A percentile compares a stretch with the other conserved stretches of the same genome.
Conservation (phyloP, 2,797 vertebrate species). For the Crax fasciolata region DNA sequence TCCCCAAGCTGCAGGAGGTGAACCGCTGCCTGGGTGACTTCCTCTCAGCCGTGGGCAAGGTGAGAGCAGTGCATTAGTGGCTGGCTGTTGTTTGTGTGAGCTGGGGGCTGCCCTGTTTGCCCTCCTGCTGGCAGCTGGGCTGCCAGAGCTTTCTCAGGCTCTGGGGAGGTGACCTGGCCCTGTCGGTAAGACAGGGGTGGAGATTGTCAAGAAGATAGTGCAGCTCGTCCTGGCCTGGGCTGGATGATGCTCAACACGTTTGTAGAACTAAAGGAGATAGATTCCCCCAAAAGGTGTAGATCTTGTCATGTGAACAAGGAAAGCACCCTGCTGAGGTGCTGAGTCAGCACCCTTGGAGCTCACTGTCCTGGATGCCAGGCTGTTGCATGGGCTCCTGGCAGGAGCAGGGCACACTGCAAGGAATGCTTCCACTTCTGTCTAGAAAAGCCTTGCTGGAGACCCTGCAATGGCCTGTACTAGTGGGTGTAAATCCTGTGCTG, state of each 20-base stretch:
- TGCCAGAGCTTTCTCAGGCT: neutral
- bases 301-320: neutral
- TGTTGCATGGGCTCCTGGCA: neutral
- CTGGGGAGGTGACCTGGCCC: neutral
- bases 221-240: neutral
- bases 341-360: neutral
- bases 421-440: neutral
- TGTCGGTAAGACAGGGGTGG: neutral
- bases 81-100: neutral
- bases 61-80: constrained; percentile 67
- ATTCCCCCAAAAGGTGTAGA: neutral
- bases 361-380: neutral
- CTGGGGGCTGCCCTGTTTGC: neutral
- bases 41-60: constrained; percentile 86
- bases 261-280: neutral
- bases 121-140: neutral
- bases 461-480: neutral
- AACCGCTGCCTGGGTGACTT: constrained; percentile 92
- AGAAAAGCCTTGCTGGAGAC: neutral
- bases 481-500: neutral
- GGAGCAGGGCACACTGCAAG: neutral
- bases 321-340: neutral
- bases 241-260: neutral
- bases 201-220: neutral
- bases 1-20: constrained; percentile 94